Base-by-base conservation (phyloP, 2,113 vertebrate genomes). In the Heterochromis multidens region DNA sequence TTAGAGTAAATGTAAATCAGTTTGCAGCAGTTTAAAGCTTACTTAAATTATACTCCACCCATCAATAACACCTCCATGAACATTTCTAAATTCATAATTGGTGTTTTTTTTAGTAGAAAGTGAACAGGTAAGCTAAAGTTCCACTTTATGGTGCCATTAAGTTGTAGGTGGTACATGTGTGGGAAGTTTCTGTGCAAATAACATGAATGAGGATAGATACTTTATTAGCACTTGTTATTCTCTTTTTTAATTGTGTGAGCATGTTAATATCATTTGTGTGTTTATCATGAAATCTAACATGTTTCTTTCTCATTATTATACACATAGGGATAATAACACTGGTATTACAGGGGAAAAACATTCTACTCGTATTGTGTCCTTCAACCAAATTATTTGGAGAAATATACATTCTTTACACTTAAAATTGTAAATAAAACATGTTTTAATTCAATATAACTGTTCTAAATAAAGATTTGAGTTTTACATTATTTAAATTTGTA, bases 151-250 rank as follows among this genome's bases (percentile, higher is more conserved):
- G 95, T 95, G 97, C 97, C 96, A 97, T 97, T 97, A 97, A 97
- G 96, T 96, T 96, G 96, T 97, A 97, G 96, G 96, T 97, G 96
- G 58, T 97, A 95, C 96, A 94, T 96, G 97, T 95, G 96, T 97
- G 97, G 97, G 97, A 97, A 96, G 96, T 97, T 97, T 96, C 96
- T 97, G 96, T 97, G 97, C 96, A 97, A 97, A 98, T 97, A 97
- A 97, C 96, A 97, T 96, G 96, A 97, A 97, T 96, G 88, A 90
- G 77, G 80, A 82, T 82, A 85, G 86, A 90, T 96, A 96, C 97
- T 97, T 95, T 96, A 95, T 95, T 95, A 95, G 96, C 95, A 95
- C 95, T 93, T n/a, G 63, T 77, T 46, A 65, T 82, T 84, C 6
- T 65, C 6, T 81, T 43, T 77, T 82, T 81, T 49, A 72, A 76